Percentiles rank a stretch among this genome's conserved stretches.
These are phyloP conservation scores for Morpho achilles DNA, from an alignment of 2,888 invertebrate species.

Conservation along the genomic window DNA sequence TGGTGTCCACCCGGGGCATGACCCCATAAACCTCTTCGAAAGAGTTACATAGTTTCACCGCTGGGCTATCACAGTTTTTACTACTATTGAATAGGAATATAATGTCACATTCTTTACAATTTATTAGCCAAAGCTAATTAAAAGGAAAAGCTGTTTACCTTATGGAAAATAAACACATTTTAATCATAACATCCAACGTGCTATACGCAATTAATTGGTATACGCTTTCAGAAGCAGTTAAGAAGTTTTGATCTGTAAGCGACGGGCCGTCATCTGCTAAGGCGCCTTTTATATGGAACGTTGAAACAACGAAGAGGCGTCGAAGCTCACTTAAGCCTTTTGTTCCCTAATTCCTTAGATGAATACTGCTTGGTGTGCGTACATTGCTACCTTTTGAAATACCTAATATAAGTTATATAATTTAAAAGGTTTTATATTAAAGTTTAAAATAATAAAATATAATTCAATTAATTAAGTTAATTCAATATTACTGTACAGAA, in stretches of 20 bases:
- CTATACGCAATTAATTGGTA: not conserved
- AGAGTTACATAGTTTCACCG: too few species aligned
- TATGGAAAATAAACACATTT: too few species aligned
- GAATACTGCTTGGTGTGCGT: constrained; percentile 42
- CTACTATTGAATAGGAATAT: too few species aligned
- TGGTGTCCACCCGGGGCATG: too few species aligned
- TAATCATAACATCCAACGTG: not conserved
- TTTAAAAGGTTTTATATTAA: too few species aligned
- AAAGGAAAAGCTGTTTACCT: too few species aligned
- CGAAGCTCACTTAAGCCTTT: constrained; percentile 65
- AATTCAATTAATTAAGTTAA: too few species aligned
- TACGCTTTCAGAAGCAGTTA: constrained; percentile 14
- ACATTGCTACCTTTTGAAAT: constrained; percentile 35
- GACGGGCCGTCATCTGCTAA: constrained; percentile 55
- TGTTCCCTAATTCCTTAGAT: constrained; percentile 67
- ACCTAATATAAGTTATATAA: not conserved
- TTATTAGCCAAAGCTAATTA: too few species aligned
- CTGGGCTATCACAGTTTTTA: too few species aligned
- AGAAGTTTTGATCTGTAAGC: constrained; percentile 45
- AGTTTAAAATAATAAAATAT: not conserved
- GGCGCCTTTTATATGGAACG: constrained; percentile 50
- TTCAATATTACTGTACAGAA: not conserved
- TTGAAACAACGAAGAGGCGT: constrained; percentile 53
- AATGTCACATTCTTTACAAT: too few species aligned
- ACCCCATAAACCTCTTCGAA: too few species aligned